Conservation (phyloP, 2,888 invertebrate genomes). For the Drosophila prolongata region DNA sequence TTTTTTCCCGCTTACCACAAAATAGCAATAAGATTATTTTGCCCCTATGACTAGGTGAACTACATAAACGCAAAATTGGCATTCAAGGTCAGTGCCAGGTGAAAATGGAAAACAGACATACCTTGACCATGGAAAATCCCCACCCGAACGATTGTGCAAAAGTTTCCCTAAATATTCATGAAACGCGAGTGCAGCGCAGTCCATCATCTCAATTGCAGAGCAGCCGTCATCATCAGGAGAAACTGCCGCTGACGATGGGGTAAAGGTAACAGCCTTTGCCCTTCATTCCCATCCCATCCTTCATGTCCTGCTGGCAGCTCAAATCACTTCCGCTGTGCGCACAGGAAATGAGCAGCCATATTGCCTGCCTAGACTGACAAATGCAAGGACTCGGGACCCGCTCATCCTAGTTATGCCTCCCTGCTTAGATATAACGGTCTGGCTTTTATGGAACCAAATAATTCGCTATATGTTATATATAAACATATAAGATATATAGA, state of each 20-base stretch:
- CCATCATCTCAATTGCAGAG: slow-evolving; percentile 39
- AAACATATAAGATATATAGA: too few species aligned
- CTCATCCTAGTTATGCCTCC: slow-evolving; percentile 9
- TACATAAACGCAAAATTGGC: slow-evolving; percentile 15
- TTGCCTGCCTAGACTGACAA: slow-evolving; percentile 55
- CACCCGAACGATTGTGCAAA: slow-evolving; percentile 31
- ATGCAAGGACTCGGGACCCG: slow-evolving; percentile 27
- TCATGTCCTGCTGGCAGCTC: slow-evolving; percentile 28
- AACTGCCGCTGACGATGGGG: slow-evolving; percentile 4
- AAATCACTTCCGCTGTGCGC: slow-evolving; percentile 59
- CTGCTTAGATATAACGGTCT: not conserved
- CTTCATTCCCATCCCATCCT: not conserved
- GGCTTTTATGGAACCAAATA: not conserved
- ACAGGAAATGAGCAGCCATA: slow-evolving; percentile 65
- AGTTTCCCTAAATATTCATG: slow-evolving; percentile 39
- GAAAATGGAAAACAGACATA: slow-evolving; percentile 5
- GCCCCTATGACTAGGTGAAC: too few species aligned
- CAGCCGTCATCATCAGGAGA: slow-evolving; percentile 21
- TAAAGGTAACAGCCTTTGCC: not conserved
- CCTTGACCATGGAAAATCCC: slow-evolving; percentile 9
- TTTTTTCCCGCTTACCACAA: not conserved
- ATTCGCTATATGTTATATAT: too few species aligned
- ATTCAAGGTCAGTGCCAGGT: slow-evolving; percentile 18
- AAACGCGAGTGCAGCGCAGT: slow-evolving; percentile 24
- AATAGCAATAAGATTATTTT: too few species aligned